phyloP scores from a whole-genome alignment of 2,797 vertebrate genomes.

The Macropodus opercularis region DNA sequence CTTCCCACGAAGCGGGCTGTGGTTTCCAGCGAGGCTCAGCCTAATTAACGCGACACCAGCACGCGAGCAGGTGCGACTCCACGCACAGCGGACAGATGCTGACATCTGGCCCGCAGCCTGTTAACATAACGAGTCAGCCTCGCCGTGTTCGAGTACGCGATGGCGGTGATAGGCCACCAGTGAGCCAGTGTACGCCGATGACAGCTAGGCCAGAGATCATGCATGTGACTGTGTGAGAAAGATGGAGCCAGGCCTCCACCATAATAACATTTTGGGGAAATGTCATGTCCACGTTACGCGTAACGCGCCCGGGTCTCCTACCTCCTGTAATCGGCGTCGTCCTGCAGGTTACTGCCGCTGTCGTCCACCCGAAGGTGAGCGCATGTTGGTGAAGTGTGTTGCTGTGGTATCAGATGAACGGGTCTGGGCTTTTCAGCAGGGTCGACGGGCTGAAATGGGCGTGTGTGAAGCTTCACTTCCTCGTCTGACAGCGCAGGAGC shows the following conservation, averaged over 20 bases:
- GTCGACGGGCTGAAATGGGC: conserved; percentile 71
- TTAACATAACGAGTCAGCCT: not conserved
- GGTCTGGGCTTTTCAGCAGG: conserved; percentile 35
- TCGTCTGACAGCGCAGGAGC: conserved; percentile 73
- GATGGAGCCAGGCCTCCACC: conserved; percentile 66
- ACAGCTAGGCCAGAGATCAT: conserved; percentile 53
- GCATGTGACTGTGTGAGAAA: conserved; percentile 46
- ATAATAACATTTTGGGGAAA: conserved; percentile 26
- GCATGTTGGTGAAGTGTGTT: conserved; percentile 52
- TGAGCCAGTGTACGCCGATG: conserved; percentile 10
- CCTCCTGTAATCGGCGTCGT: conserved; percentile 58
- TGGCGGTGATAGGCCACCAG: not conserved
- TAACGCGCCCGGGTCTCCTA: conserved; percentile 34
- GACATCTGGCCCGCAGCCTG: conserved; percentile 57
- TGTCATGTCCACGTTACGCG: conserved; percentile 15
- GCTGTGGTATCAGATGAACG: conserved; percentile 50
- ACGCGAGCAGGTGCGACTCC: conserved; percentile 49
- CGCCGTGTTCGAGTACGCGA: not conserved
- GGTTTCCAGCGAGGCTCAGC: conserved; percentile 9
- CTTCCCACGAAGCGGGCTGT: not conserved
- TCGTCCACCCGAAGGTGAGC: conserved; percentile 23
- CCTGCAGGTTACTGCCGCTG: conserved; percentile 40
- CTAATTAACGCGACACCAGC: conserved; percentile 26
- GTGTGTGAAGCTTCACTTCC: conserved; percentile 78
- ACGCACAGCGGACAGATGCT: conserved; percentile 50